Percentiles rank a stretch among this genome's conserved stretches.
These are phyloP conservation scores for Paralichthys olivaceus DNA, from an alignment of 2,113 vertebrate species.

Conservation along the genomic window DNA sequence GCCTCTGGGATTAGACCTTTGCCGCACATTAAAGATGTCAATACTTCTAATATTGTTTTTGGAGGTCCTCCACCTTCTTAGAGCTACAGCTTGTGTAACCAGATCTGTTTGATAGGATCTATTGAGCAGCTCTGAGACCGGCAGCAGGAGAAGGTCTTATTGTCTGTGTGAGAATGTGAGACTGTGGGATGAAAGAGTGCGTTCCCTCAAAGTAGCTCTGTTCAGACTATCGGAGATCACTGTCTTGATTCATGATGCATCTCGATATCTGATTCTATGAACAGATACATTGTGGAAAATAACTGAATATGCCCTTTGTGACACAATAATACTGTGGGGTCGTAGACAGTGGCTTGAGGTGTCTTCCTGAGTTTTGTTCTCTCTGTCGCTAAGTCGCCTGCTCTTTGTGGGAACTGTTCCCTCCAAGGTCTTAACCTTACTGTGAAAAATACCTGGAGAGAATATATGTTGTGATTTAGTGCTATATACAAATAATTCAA, in stretches of 20 bases:
- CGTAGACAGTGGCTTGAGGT: neutral
- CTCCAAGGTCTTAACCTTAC: too few relatives aligned
- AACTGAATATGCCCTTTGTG: neutral
- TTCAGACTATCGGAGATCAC: neutral
- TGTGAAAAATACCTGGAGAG: too few relatives aligned
- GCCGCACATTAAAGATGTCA: constrained; percentile 83
- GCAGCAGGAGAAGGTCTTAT: constrained; percentile 46
- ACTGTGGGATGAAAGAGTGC: constrained; percentile 4
- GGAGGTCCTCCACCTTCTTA: constrained; percentile 72
- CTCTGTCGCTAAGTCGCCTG: neutral
- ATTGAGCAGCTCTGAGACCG: constrained; percentile 62
- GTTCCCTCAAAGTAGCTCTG: constrained; percentile 17
- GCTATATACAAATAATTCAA: too few relatives aligned
- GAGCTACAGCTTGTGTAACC: constrained; percentile 71
- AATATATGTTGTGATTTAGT: too few relatives aligned
- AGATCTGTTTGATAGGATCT: constrained; percentile 74
- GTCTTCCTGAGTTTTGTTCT: neutral
- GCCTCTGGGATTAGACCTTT: constrained; percentile 81
- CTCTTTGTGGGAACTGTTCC: too few relatives aligned
- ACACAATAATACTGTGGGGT: neutral
- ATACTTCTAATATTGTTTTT: constrained; percentile 82
- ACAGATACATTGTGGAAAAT: neutral
- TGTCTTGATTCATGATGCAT: neutral
- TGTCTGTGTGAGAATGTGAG: constrained; percentile 40
- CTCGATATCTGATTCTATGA: neutral